These are phyloP conservation scores for Oncopodura yosiiana DNA, from an alignment of 1,140 invertebrate species.

Conservation along the genomic window DNA sequence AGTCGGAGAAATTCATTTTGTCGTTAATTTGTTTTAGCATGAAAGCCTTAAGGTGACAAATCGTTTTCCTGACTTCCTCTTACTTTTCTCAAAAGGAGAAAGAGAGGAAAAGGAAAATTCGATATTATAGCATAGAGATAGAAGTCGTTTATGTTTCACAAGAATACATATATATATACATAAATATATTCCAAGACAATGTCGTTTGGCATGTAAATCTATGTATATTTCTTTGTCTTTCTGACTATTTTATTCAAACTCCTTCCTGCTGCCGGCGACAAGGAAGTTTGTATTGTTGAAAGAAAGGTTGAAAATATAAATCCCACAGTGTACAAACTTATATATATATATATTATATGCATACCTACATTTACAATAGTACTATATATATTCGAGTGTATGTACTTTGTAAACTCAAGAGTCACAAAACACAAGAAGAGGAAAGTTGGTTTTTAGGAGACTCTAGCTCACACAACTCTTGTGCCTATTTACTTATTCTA, in stretches of 20 bases:
- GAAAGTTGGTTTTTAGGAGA: too few relatives aligned
- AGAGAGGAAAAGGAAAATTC: constrained; percentile 25
- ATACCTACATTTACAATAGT: too few relatives aligned
- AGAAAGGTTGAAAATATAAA: background rate
- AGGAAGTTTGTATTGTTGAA: constrained; percentile 20
- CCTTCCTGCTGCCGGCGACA: constrained; percentile 26
- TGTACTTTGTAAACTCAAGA: too few relatives aligned
- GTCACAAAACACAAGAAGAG: too few relatives aligned
- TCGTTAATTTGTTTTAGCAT: constrained; percentile 26
- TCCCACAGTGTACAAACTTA: too few relatives aligned
- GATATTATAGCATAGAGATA: constrained; percentile 20
- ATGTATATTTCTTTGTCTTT: constrained; percentile 27
- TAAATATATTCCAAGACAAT: background rate
- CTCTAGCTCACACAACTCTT: too few relatives aligned
- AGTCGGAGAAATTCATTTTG: constrained; percentile 20
- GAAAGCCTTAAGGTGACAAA: constrained; percentile 20
- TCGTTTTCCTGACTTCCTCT: constrained; percentile 7
- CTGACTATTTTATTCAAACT: constrained; percentile 29
- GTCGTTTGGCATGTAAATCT: constrained; percentile 8
- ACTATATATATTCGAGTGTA: too few relatives aligned
- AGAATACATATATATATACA: background rate
- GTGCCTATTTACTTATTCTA: too few relatives aligned
- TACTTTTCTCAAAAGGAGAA: background rate
- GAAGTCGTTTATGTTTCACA: background rate
- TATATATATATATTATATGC: too few relatives aligned